Evolutionary conservation across 2,113 vertebrate species (phyloP), one percentile per base, ranked within the genome.

Genomic region (Ptychochromis oligacanthus): DNA sequence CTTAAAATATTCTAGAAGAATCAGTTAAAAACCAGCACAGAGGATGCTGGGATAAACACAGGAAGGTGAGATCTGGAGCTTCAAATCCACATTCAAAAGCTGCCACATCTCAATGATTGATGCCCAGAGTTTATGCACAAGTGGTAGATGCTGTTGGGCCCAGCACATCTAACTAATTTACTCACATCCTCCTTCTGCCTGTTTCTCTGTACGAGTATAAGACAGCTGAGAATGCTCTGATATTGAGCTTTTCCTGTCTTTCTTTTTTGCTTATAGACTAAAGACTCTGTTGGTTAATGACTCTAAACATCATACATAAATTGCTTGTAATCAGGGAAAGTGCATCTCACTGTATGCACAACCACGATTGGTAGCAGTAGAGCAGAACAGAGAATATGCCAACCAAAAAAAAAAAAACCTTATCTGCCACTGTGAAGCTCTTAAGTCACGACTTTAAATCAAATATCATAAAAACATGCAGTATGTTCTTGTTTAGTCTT

Each of bases 81-180:
- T 7, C 26, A 67, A 52, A 67, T 78, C 22, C 36, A 20, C 31
- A 49, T 61, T 86, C 5, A 83, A 65, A 75, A 81, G 24, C 15
- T 75, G 34, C 62, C 58, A 43, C 57, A 56, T 79, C 46, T 77
- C 10, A 70, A 0, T 79, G 22, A 55, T 67, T 2, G 18, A 58
- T 31, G 49, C 38, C 7, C 40, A 52, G 10, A 72, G 67, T 52
- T 72, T 36, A 75, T 70, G 17, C 24, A 49, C 28, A 20, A 70
- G 77, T 61, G 57, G 20, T 34, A 10, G 55, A 57, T 49, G 13
- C n/a, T 46, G 57, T 64, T 43, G 24, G 36, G 31, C 28, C 3
- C 1, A n/a, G 36, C 54, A 46, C 77, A 62, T 77, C 59, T 14
- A 28, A 58, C 49, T 31, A 17, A 67, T 86, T 75, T 31, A 79